Percentiles rank a stretch among this genome's conserved stretches.
Conservation (phyloP, 2,888 invertebrate genomes). For the Phortica okadai region DNA sequence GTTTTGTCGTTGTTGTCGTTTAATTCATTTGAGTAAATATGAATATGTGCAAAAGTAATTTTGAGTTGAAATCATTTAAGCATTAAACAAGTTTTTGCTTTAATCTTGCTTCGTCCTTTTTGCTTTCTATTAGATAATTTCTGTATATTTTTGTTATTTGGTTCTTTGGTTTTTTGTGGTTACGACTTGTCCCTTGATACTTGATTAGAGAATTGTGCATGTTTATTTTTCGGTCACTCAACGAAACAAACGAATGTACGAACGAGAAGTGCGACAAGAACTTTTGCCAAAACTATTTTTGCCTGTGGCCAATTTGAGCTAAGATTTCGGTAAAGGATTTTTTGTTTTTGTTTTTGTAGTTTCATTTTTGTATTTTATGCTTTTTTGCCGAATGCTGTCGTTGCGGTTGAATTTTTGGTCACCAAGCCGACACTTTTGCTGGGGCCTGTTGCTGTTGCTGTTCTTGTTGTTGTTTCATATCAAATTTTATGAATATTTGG, state of each 20-base stretch:
- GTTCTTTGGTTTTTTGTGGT: slow-evolving; percentile 7
- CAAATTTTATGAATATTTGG: neutral
- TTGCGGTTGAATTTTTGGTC: neutral
- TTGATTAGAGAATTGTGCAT: neutral
- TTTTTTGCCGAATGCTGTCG: too few relatives aligned
- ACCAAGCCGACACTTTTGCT: neutral
- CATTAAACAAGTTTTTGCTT: slow-evolving; percentile 5
- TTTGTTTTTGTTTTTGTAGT: neutral
- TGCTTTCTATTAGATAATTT: neutral
- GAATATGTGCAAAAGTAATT: neutral
- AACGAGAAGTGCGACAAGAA: too few relatives aligned
- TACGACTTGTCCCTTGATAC: neutral
- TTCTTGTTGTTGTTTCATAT: neutral
- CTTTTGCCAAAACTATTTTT: neutral
- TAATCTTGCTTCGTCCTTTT: slow-evolving; percentile 2
- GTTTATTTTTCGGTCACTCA: neutral
- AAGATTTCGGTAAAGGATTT: neutral
- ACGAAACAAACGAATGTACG: neutral
- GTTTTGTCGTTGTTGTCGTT: neutral
- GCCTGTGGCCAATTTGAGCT: neutral
- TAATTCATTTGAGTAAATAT: neutral
- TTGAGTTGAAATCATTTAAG: slow-evolving; percentile 13
- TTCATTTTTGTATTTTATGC: too few relatives aligned
- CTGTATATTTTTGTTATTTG: neutral
- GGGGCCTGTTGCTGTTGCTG: neutral